Evolutionary conservation across 2,113 vertebrate species (phyloP), one percentile per base, ranked within the genome.

Genomic region (Pelodiscus sinensis): DNA sequence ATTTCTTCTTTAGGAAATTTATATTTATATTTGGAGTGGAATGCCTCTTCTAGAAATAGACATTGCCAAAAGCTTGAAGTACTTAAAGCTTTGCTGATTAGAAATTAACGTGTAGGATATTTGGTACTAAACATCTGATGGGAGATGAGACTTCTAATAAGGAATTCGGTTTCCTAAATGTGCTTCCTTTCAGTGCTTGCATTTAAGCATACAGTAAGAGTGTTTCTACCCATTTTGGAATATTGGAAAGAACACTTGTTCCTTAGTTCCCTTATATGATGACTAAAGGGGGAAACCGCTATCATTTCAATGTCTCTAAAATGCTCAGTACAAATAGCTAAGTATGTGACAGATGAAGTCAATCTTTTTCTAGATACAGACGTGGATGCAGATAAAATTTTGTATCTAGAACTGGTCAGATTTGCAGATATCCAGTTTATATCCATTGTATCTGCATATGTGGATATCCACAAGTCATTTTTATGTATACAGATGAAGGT

Each of bases 201-300:
- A 14, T 92, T 54, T 21, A 85, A 85, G 78, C 94, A 68, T 52
- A 18, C 84, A 84, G 65, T 85, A 77, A 92, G 91, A 86, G 87
- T 92, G 35, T 85, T 91, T 84, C 92, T 22, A 13, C n/a, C 18
- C 0, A 1, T 84, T 85, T 81, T 87, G 44, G 89, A 57, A n/a
- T 86, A 55, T 79, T 94, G 94, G 84, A 91, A 52, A 92, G 89
- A 80, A 65, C 54, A 86, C 83, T 56, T 73, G 19, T 35, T 92
- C 86, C 91, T 31, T 85, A n/a, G 90, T 93, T 93, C 52, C 38
- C 84, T 86, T 86, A 4, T 65, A 21, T 38, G 54, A 81, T 68
- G 81, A 65, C 80, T 90, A 52, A 51, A 75, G 51, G 84, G 88
- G 50, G 52, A 92, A 92, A 79, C 29, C 16, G n/a, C 65, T 68